Evolutionary conservation across 2,113 vertebrate genomes (phyloP).

Genomic region (Oncorhynchus clarkii): DNA sequence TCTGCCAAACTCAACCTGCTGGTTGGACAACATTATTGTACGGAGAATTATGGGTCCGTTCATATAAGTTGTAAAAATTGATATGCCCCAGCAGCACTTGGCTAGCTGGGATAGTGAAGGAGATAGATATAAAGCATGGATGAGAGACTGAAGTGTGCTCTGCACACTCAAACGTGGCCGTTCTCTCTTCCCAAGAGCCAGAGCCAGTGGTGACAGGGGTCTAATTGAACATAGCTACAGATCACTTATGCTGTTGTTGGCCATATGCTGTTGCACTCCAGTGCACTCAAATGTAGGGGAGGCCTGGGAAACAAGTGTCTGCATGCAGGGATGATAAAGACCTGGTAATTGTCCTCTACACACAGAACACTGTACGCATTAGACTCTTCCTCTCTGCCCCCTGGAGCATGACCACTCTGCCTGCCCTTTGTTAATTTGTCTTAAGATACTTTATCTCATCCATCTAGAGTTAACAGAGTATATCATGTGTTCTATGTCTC

Average conservation of each 20-base stretch:
- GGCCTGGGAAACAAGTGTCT: neutral
- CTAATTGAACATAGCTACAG: conserved; percentile 5
- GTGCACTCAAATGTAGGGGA: conserved; percentile 4
- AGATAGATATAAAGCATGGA: neutral
- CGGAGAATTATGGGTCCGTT: neutral
- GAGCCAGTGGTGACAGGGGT: neutral
- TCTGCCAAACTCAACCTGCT: neutral
- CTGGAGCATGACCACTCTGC: neutral
- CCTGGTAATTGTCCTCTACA: neutral
- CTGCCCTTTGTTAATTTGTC: neutral
- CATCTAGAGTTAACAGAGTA: neutral
- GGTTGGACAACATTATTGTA: neutral
- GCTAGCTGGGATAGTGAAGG: too few relatives aligned
- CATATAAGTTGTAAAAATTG: neutral
- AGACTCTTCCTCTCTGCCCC: neutral
- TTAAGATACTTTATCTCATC: neutral
- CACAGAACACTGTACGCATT: too few relatives aligned
- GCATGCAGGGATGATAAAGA: neutral
- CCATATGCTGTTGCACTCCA: conserved; percentile 2
- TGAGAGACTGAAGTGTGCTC: neutral
- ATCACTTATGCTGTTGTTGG: conserved; percentile 7
- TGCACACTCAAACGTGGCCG: neutral
- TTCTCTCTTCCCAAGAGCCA: neutral
- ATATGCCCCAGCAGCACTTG: neutral
- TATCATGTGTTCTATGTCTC: neutral